Base-by-base conservation (phyloP, 2,113 vertebrate genomes). In the Mirounga angustirostris region DNA sequence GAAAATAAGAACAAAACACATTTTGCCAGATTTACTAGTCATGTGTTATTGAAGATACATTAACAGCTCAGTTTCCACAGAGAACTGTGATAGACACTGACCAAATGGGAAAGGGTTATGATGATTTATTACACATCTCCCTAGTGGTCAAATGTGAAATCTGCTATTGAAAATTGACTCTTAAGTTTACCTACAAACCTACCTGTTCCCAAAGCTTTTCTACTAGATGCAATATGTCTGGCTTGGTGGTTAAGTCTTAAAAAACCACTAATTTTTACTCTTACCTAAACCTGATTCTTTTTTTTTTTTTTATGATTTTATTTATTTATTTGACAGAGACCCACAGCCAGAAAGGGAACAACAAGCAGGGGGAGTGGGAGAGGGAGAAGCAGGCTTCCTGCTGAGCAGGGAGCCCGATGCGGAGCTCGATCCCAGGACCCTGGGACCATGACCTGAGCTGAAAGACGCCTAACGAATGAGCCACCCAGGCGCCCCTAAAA, bases 21-120 rank as follows among this genome's bases (percentile, higher is more conserved):
- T 63, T 69, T 0, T 9, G 40, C 84, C 94, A 50, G 89, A 43
- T 82, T 67, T 50, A 63, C 52, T 86, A 84, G 78, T 86, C 65
- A 30, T 11, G 58, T 96, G 94, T 83, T 95, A 18, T 19, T 81
- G 79, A 93, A 63, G 40, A 67, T 16, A 15, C 16, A 82, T 52
- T 69, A 91, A 92, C 59, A 94, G n/a, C 93, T 79, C 63, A 50
- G 2, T 9, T 7, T 97, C 89, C 88, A 76, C n/a, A 86, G 96
- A 54, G 26, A 94, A 5, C 9, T 33, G 3, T 58, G 89, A 13
- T 56, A 65, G 73, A 54, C 93, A 87, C 33, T 33, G n/a, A 84
- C 30, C 33, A 89, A 33, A 56, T 65, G 28, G 76, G 24, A 83
- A 97, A 94, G n/a, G 59, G 16, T 24, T 74, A 3, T 22, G 71